A percentile compares a stretch with the other conserved stretches of the same genome.
These are phyloP conservation scores for Agrochola macilenta DNA, from an alignment of 2,888 invertebrate genomes.

Conservation along the genomic window DNA sequence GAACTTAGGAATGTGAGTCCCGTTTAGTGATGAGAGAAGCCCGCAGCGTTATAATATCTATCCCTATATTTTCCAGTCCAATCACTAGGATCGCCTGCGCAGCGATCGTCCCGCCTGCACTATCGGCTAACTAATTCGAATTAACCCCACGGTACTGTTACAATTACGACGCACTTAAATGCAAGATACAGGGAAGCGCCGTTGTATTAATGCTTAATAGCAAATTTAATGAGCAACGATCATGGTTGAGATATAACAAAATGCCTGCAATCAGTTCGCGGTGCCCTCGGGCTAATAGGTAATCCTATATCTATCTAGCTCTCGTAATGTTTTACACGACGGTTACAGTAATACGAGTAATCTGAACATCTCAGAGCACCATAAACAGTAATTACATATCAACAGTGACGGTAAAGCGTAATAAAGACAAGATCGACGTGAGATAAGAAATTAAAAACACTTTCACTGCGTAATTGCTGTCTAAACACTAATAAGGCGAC, in stretches of 20 bases:
- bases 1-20: conserved; percentile 77
- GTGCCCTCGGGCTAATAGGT: conserved; percentile 52
- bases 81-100: conserved; percentile 75
- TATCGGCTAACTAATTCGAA: conserved; percentile 79
- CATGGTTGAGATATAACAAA: conserved; percentile 57
- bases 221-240: conserved; percentile 77
- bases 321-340: conserved; percentile 48
- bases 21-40: conserved; percentile 77
- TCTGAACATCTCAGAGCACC: conserved; percentile 40
- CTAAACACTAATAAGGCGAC: conserved; percentile 79
- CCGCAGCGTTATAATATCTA: conserved; percentile 68
- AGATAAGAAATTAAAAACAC: conserved; percentile 80
- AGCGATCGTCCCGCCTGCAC: conserved; percentile 71
- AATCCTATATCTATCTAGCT: conserved; percentile 56
- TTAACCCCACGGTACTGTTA: conserved; percentile 77
- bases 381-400: conserved; percentile 59
- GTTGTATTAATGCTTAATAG: conserved; percentile 77
- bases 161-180: conserved; percentile 75
- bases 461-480: conserved; percentile 84
- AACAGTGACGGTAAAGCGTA: conserved; percentile 54
- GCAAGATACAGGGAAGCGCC: conserved; percentile 67
- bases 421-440: conserved; percentile 75
- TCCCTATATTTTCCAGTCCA: conserved; percentile 75
- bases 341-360: conserved; percentile 56
- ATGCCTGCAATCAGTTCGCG: conserved; percentile 60